Conservation (phyloP, 1,140 invertebrate species). For the Trypoxylus dichotomus region DNA sequence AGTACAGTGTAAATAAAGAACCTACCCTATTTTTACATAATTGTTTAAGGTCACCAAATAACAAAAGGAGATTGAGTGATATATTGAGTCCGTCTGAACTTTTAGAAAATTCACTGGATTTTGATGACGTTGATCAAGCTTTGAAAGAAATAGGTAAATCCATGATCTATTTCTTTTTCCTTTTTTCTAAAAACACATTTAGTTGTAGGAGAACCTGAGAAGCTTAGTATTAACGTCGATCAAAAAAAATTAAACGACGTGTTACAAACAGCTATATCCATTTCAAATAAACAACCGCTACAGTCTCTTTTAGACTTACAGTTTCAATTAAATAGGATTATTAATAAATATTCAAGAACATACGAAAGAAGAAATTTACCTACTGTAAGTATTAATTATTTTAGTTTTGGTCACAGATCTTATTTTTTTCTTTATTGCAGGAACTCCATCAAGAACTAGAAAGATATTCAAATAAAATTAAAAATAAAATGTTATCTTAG, state of each 20-base stretch:
- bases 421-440: background rate
- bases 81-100: constrained; percentile 50
- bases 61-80: constrained; percentile 42
- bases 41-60: constrained; percentile 41
- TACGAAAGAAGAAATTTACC: constrained; percentile 63
- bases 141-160: constrained; percentile 45
- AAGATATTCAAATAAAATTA: background rate
- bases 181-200: background rate
- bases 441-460: background rate
- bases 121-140: constrained; percentile 51
- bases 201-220: constrained; percentile 37
- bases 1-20: constrained; percentile 27
- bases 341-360: constrained; percentile 57
- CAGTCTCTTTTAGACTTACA: constrained; percentile 65
- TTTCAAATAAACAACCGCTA: constrained; percentile 59
- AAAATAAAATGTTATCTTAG: background rate
- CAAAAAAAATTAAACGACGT: constrained; percentile 62
- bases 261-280: constrained; percentile 59
- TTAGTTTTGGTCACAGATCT: background rate
- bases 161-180: constrained; percentile 14
- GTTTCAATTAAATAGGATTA: constrained; percentile 60
- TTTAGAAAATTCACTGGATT: constrained; percentile 47
- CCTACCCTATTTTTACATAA: background rate
- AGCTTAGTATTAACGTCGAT: constrained; percentile 59
- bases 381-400: constrained; percentile 54